phyloP scores from a whole-genome alignment of 2,888 invertebrate genomes.

The Eilema griseolum region DNA sequence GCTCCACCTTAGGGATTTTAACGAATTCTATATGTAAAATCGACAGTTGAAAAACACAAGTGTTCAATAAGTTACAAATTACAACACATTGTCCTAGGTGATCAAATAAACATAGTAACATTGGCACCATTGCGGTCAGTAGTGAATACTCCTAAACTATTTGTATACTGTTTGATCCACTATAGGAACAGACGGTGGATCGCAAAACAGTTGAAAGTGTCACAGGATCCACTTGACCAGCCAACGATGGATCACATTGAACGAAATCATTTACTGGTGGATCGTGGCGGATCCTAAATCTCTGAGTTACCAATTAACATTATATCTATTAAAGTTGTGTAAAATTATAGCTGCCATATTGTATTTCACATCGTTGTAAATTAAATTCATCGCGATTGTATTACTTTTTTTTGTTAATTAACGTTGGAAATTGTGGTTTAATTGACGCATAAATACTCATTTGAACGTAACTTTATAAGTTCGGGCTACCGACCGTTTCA shows the following conservation, averaged over 20 bases:
- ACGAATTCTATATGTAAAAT: no score
- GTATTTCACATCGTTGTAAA: conserved; percentile 7
- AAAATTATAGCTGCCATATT: conserved; percentile 13
- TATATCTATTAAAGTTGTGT: not conserved
- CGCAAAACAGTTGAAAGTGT: no score
- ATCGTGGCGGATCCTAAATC: not conserved
- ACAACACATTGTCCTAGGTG: not conserved
- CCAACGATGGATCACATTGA: not conserved
- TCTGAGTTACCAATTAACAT: not conserved
- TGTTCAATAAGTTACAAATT: not conserved
- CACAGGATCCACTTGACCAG: no score
- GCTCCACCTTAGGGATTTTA: no score
- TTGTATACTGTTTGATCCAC: not conserved
- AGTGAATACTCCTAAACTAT: no score
- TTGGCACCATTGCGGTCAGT: not conserved
- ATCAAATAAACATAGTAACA: not conserved
- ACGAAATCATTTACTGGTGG: not conserved
- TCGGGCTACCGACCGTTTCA: conserved; percentile 28
- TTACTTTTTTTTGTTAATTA: conserved; percentile 37
- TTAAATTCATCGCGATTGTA: conserved; percentile 23
- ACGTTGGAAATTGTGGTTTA: conserved; percentile 25
- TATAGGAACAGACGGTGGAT: not conserved
- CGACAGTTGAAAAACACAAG: no score
- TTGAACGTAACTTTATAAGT: conserved; percentile 23
- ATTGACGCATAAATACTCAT: conserved; percentile 38